Conservation (phyloP, 2,797 vertebrate genomes). For the Artibeus lituratus region DNA sequence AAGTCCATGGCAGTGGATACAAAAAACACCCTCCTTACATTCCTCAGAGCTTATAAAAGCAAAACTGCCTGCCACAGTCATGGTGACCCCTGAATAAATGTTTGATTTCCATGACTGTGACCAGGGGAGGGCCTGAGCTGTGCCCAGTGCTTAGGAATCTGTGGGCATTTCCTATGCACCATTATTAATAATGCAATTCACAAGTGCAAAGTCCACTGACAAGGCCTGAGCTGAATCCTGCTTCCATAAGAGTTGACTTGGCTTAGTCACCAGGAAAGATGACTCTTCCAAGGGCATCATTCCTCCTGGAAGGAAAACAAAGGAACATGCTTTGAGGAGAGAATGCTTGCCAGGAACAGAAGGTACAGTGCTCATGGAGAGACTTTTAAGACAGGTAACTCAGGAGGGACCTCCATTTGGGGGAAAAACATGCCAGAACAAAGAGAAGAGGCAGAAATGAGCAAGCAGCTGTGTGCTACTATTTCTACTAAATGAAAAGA, state of each 20-base stretch:
- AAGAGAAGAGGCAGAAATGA: slow-evolving; percentile 58
- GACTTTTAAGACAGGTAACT: slow-evolving; percentile 54
- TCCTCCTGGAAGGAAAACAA: slow-evolving; percentile 49
- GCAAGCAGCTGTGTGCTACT: slow-evolving; percentile 72
- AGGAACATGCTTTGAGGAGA: slow-evolving; percentile 35
- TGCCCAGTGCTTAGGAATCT: background rate
- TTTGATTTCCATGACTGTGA: background rate
- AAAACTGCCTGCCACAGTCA: background rate
- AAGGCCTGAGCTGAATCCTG: background rate
- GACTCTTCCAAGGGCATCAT: background rate
- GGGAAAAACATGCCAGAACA: background rate
- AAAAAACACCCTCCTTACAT: background rate
- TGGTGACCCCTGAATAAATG: background rate
- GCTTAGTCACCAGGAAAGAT: background rate
- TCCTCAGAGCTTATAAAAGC: slow-evolving; percentile 29
- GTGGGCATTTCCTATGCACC: background rate
- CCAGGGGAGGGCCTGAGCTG: background rate
- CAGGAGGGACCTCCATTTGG: slow-evolving; percentile 51
- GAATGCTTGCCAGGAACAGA: slow-evolving; percentile 54
- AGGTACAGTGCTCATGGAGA: background rate
- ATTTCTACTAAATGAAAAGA: slow-evolving; percentile 74
- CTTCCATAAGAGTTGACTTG: background rate
- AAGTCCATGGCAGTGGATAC: slow-evolving; percentile 56
- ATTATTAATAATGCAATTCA: background rate
- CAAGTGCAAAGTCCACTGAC: background rate